phyloP scores from a whole-genome alignment of 1,140 invertebrate genomes.

The Danaus plexippus region DNA sequence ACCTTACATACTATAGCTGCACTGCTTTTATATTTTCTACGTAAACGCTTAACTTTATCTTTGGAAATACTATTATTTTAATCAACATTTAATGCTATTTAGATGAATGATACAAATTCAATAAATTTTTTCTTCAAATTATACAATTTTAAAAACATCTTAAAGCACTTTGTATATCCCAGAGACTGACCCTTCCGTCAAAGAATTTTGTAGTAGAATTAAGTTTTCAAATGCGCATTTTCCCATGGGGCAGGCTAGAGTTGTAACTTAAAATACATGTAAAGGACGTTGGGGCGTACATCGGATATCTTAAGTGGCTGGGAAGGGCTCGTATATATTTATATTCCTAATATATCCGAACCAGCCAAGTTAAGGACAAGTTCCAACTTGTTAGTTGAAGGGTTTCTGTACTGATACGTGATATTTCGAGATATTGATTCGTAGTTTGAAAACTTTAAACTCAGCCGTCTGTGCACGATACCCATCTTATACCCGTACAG shows the following conservation, averaged over 20 bases:
- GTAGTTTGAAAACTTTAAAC: constrained; percentile 13
- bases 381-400: constrained; percentile 35
- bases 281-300: constrained; percentile 35
- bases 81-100: too few relatives aligned
- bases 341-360: constrained; percentile 44
- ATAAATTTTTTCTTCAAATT: neutral
- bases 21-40: constrained; percentile 1
- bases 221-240: constrained; percentile 27
- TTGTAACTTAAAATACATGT: constrained; percentile 39
- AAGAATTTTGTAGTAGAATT: constrained; percentile 19
- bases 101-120: too few relatives aligned
- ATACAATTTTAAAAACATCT: constrained; percentile 4
- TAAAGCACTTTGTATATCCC: neutral
- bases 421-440: constrained; percentile 24
- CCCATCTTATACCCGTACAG: too few relatives aligned
- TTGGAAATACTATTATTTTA: too few relatives aligned
- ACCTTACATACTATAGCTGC: neutral
- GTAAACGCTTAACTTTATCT: too few relatives aligned
- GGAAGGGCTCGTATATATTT: constrained; percentile 43
- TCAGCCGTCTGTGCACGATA: neutral
- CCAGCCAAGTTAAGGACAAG: constrained; percentile 27
- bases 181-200: constrained; percentile 16
- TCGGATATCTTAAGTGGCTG: constrained; percentile 42
- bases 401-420: constrained; percentile 22
- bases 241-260: constrained; percentile 28